Base-by-base conservation (phyloP, 2,797 vertebrate genomes). In the Gymnoscopelus braueri region DNA sequence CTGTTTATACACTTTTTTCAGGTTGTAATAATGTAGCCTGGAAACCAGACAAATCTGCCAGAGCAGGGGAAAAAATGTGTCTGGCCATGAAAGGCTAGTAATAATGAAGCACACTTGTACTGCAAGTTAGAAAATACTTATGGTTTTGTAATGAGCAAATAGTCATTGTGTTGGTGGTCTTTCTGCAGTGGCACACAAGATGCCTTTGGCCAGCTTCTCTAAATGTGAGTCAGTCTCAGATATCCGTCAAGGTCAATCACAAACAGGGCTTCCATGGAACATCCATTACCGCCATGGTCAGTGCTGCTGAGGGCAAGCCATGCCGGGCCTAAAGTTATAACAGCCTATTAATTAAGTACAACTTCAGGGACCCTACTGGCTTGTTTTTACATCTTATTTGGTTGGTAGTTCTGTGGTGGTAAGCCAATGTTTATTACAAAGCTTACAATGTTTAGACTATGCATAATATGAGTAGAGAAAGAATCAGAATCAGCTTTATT, bases 341-440 rank as follows among this genome's bases (percentile, higher is more conserved):
- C 47, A 69, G 85, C 73, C 47, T 29, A 29, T 29, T 68, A 60
- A 84, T 67, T 98, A 96, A 97, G 95, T 93, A 96, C 19, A 96
- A 95, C 97, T 94, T 91, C 96, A 91, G 97, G 97, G 95, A 96
- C 95, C 96, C 94, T 95, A 95, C 95, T 94, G 96, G 97, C 97
- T 98, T 98, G 96, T 96, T 96, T 96, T 94, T 92, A 93, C 87
- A 94, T 95, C 96, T 95, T 96, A 95, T 97, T 93, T 95, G 95
- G 95, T 95, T 94, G 93, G 93, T 92, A 54, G 73, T 63, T 29
- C 26, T 29, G 26, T 3, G 26, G 26, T 29, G 26, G 2, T 29
- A 29, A 3, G 26, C 26, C 26, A 4, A 29, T 29, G 26, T 29
- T 29, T 29, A 29, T 29, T 3, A 29, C 26, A 29, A 29, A 29